A percentile compares a stretch with the other conserved stretches of the same genome.
Conservation (phyloP, 1,140 invertebrate species). For the Temnothorax curvispinosus region DNA sequence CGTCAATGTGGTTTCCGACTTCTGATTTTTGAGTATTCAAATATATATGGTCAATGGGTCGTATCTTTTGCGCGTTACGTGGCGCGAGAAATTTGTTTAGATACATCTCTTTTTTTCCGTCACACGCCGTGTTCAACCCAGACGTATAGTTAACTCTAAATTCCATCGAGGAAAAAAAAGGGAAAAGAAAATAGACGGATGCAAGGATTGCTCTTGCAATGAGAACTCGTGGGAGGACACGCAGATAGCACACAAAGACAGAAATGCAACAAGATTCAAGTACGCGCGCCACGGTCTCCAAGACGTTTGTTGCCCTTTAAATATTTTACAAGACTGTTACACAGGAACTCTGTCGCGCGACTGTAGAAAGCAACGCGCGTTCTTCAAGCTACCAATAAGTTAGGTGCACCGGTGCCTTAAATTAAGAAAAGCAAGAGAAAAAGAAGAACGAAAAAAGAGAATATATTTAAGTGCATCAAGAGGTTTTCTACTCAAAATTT, state of each 20-base stretch:
- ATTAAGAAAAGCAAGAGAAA: not conserved
- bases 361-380: conserved; percentile 55
- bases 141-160: not conserved
- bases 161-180: not conserved
- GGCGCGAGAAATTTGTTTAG: not conserved
- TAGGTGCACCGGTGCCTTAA: conserved; percentile 55
- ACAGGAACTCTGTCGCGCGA: conserved; percentile 48
- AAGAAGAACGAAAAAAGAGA: not conserved
- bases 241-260: not conserved
- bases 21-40: conserved; percentile 20
- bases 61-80: not conserved
- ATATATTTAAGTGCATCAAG: conserved; percentile 49
- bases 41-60: not conserved
- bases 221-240: not conserved
- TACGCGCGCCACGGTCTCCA: not conserved
- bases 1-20: not conserved
- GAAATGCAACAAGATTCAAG: conserved; percentile 15
- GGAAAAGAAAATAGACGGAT: not conserved
- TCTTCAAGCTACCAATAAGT: conserved; percentile 60
- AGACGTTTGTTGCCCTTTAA: conserved; percentile 24
- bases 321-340: conserved; percentile 58
- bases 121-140: not conserved
- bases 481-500: conserved; percentile 51
- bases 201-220: not conserved
- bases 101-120: not conserved